Percentiles rank a stretch among this genome's conserved stretches.
phyloP scores from a whole-genome alignment of 1,140 invertebrate genomes.

The Cotesia vestalis region DNA sequence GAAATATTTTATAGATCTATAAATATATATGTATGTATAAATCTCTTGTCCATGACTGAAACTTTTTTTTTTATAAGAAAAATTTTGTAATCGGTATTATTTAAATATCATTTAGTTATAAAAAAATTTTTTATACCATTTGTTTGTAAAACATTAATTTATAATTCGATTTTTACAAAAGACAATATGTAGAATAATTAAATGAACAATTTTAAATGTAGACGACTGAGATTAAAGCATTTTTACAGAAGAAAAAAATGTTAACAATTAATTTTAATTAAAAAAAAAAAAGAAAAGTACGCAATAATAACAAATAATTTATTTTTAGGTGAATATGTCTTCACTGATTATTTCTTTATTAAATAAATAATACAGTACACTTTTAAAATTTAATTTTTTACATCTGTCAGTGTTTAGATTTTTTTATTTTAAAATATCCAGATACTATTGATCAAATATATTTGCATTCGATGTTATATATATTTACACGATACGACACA shows the following conservation, averaged over 20 bases:
- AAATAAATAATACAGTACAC: slow-evolving; percentile 16
- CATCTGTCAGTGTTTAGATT: not conserved
- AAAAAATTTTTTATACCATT: not conserved
- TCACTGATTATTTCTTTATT: slow-evolving; percentile 15
- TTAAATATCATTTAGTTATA: not conserved
- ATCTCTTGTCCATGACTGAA: slow-evolving; percentile 5
- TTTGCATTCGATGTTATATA: too few relatives aligned
- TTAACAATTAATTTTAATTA: not conserved
- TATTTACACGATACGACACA: too few relatives aligned
- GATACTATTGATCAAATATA: too few relatives aligned
- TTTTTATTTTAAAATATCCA: too few relatives aligned
- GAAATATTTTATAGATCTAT: not conserved
- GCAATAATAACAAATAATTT: not conserved
- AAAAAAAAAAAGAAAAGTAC: not conserved
- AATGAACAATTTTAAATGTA: slow-evolving; percentile 10
- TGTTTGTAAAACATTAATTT: slow-evolving; percentile 24
- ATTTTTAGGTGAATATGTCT: not conserved
- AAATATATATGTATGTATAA: not conserved
- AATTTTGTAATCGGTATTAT: not conserved
- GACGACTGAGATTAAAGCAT: slow-evolving; percentile 2
- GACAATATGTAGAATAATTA: too few relatives aligned
- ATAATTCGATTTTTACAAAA: slow-evolving; percentile 7
- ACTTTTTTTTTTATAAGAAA: not conserved
- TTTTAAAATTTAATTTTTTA: not conserved
- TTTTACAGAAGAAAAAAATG: not conserved